Conservation (phyloP, 2,113 vertebrate species). For the Nycticebus coucang region DNA sequence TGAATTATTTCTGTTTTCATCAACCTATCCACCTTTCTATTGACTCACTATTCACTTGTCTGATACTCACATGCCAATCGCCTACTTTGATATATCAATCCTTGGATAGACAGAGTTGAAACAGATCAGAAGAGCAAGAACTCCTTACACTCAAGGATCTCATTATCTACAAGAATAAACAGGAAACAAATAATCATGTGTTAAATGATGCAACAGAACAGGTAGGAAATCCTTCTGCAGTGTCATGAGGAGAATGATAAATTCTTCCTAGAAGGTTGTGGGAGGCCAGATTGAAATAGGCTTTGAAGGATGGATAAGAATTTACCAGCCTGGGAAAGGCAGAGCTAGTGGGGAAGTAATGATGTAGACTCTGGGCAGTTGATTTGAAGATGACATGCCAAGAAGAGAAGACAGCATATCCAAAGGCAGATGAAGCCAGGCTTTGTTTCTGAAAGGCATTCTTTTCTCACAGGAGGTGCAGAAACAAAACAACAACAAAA, state of each 20-base stretch:
- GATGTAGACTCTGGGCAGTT: neutral
- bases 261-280: neutral
- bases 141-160: neutral
- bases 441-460: neutral
- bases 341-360: neutral
- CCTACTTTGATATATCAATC: neutral
- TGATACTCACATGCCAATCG: neutral
- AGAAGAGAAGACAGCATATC: neutral
- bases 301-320: constrained; percentile 24
- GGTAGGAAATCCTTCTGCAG: neutral
- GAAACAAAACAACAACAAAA: neutral
- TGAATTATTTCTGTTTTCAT: neutral
- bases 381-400: neutral
- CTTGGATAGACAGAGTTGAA: neutral
- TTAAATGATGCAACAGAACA: neutral
- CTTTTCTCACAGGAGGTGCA: neutral
- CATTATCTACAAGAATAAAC: neutral
- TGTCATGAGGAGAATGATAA: neutral
- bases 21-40: neutral
- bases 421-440: neutral
- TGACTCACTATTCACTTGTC: neutral
- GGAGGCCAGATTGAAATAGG: neutral
- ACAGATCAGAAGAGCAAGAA: neutral
- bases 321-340: neutral
- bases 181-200: neutral